Evolutionary conservation across 2,113 vertebrate species (phyloP).

Genomic region (Myotis lucifugus): DNA sequence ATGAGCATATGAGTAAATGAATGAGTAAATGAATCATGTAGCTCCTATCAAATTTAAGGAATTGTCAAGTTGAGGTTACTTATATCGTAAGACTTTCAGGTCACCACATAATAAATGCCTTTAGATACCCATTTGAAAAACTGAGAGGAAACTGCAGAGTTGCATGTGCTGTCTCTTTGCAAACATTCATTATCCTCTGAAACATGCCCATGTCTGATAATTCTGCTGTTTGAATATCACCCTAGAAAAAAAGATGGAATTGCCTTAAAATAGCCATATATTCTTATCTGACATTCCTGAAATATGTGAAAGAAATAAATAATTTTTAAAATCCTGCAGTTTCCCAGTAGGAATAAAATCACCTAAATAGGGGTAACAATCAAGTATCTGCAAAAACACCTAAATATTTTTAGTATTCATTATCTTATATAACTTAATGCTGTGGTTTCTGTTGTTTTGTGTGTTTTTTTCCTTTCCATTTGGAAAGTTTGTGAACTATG

Average conservation of each 20-base stretch:
- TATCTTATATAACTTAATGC: not conserved
- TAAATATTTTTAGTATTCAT: slow-evolving; percentile 34
- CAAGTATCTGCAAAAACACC: not conserved
- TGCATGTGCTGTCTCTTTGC: slow-evolving; percentile 56
- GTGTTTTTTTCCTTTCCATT: not conserved
- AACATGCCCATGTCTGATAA: slow-evolving; percentile 74
- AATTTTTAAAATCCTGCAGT: not conserved
- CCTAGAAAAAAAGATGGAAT: slow-evolving; percentile 52
- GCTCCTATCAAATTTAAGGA: not conserved
- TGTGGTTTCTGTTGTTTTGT: not conserved
- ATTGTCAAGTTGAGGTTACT: not conserved
- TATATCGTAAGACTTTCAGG: slow-evolving; percentile 30
- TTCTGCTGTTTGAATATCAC: slow-evolving; percentile 70
- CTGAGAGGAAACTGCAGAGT: slow-evolving; percentile 25
- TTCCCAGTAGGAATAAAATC: not conserved
- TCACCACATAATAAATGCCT: slow-evolving; percentile 19
- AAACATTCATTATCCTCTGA: slow-evolving; percentile 65
- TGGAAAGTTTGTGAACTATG: not conserved
- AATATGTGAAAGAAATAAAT: slow-evolving; percentile 28
- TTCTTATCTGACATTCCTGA: slow-evolving; percentile 51
- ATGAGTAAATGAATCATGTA: not conserved
- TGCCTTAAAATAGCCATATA: slow-evolving; percentile 67
- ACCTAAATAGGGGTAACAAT: not conserved
- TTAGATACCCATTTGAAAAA: slow-evolving; percentile 37
- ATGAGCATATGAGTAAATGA: not conserved